Evolutionary conservation across 2,113 vertebrate genomes (phyloP), one percentile per base, ranked within the genome.

Genomic region (Bombycilla garrulus): DNA sequence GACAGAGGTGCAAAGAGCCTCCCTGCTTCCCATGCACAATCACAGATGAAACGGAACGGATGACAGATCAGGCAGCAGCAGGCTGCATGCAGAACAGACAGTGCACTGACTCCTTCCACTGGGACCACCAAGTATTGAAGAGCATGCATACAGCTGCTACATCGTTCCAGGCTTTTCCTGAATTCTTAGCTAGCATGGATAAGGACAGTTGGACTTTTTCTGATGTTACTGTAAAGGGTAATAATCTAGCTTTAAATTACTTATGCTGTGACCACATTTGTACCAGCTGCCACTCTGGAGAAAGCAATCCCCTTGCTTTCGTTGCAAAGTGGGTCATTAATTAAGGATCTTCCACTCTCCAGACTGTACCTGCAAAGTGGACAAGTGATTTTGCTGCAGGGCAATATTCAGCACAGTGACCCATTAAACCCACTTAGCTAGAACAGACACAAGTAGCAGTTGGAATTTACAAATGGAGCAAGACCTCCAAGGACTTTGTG

Each of bases 11-110:
- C 67, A 71, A 73, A 91, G 47, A 88, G 78, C 61, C 87, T 92
- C 86, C 67, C 65, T 93, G 91, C 87, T 93, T 96, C 92, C 56
- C 85, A 92, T 95, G 91, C 91, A 92, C 91, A 95, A 95, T 71
- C 79, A 87, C 3, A 85, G 91, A 92, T 96, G 62, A 96, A 94
- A 95, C 65, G 45, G 88, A 94, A 87, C 6, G 40, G 73, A 64
- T 83, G 92, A 92, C 11, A 57, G 93, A 87, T 38, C 77, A 88
- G 48, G 86, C 88, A 44, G 81, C 53, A 91, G 56, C 67, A 92
- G 80, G 64, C 87, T 87, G 90, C 96, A 88, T 56, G 81, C 88
- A 83, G 92, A 95, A 86, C 54, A 95, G 81, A 45, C 58, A 85
- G 38, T 10, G 71, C 51, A 73, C 42, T 81, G 92, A 53, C 87